A percentile compares a stretch with the other conserved stretches of the same genome.
phyloP scores from a whole-genome alignment of 1,140 invertebrate species.

The Gonioctena quinquepunctata region DNA sequence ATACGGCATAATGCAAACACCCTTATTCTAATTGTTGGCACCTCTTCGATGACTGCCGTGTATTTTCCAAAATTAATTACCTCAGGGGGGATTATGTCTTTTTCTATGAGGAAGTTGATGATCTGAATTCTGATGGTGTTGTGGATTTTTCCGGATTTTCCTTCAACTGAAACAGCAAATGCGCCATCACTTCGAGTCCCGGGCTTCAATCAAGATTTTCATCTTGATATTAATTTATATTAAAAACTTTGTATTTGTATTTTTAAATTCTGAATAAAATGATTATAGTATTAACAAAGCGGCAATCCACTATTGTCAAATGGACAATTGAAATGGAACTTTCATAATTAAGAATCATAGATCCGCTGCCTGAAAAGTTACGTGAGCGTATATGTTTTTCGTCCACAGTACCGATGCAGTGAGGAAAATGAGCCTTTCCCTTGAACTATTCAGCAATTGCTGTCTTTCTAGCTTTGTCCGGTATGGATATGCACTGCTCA shows the following conservation, averaged over 20 bases:
- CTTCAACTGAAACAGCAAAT: no score
- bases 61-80: no score
- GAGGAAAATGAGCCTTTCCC: constrained; percentile 52
- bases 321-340: constrained; percentile 42
- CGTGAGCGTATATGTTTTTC: constrained; percentile 53
- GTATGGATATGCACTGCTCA: constrained; percentile 23
- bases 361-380: constrained; percentile 45
- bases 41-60: no score
- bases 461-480: constrained; percentile 6
- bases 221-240: no score
- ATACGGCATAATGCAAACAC: no score
- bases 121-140: no score
- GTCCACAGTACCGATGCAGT: constrained; percentile 55
- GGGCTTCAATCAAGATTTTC: constrained; percentile 17
- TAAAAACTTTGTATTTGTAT: no score
- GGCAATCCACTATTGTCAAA: constrained; percentile 5
- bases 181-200: constrained; percentile 10
- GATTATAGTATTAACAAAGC: constrained; percentile 20
- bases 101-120: no score
- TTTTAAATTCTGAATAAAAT: no score
- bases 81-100: no score
- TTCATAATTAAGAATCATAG: constrained; percentile 58
- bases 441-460: background rate
- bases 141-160: no score
- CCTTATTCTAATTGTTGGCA: no score